These are phyloP conservation scores for Poeciliopsis infans DNA, from an alignment of 2,797 vertebrate genomes.

Conservation along the genomic window DNA sequence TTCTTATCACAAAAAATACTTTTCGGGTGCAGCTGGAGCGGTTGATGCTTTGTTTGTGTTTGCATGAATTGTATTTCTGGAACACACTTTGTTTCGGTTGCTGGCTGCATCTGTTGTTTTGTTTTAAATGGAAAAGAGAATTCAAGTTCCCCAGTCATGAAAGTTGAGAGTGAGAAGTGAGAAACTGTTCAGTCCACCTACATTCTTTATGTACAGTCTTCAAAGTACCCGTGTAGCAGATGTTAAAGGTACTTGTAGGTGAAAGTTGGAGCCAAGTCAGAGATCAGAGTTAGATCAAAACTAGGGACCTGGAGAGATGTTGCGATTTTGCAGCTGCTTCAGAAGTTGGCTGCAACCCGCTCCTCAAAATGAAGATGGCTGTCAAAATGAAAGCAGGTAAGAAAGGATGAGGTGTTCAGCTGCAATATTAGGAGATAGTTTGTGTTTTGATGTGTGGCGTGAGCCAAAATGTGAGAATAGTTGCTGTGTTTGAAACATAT, in stretches of 20 bases:
- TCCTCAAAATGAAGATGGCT: conserved; percentile 23
- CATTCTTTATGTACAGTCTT: not conserved
- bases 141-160: conserved; percentile 24
- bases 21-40: not conserved
- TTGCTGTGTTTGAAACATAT: conserved; percentile 21
- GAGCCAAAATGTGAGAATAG: conserved; percentile 24
- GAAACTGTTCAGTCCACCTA: conserved; percentile 26
- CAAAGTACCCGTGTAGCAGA: not conserved
- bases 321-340: conserved; percentile 75
- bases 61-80: conserved; percentile 10
- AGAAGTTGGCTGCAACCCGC: conserved; percentile 57
- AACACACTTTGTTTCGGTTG: conserved; percentile 12
- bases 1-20: not conserved
- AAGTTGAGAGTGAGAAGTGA: conserved; percentile 60
- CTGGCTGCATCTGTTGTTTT: not conserved
- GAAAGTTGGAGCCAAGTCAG: conserved; percentile 10
- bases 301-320: conserved; percentile 54
- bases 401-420: conserved; percentile 7
- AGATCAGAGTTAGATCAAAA: conserved; percentile 13
- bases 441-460: conserved; percentile 16
- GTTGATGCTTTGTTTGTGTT: not conserved
- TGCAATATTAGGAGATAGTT: conserved; percentile 10
- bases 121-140: conserved; percentile 3
- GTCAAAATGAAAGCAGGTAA: conserved; percentile 40
- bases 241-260: conserved; percentile 15